Base-by-base conservation (phyloP, 2,113 vertebrate genomes). In the Sardina pilchardus region DNA sequence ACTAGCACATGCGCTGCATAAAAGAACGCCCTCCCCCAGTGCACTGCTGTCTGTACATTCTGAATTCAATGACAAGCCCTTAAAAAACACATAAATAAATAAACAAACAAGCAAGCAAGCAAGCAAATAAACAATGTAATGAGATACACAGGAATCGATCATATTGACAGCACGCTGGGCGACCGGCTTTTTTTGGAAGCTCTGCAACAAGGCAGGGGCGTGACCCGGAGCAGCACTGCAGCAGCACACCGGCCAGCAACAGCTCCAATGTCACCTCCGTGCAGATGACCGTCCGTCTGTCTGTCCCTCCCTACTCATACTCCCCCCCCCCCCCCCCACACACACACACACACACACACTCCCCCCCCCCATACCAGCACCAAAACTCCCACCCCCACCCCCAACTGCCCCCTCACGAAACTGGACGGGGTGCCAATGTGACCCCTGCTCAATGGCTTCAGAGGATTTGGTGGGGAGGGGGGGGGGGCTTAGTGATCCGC, bases 401-500 rank as follows among this genome's bases (percentile, higher is more conserved):
- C 1, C 67, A 36, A 36, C 9, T 30, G 7, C 30, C 9, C n/a
- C 10, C n/a, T 26, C 63, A 9, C 63, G 26, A 26, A 67, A 67
- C 26, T 0, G n/a, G 63, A 67, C 63, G 12, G 71, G 71, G 71
- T 36, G 26, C 26, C 71, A 34, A 78, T 78, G 26, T 78, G 71
- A 30, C 71, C 71, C 16, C 71, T 78, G 34, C 71, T 34, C 63
- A 67, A 9, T 2, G 67, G 67, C 67, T 75, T 75, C 26, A 78
- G 63, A 26, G 63, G 63, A 71, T 71, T 71, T 71, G 30, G 39
- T 42, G 39, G 1, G 2, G 39, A 0, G 39, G 39, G 39, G 39
- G 59, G 59, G 63, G n/a, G 63, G 63, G 71, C 71, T 78, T 78
- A 78, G 71, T 36, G 67, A 36, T 75, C 67, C 30, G 8, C 67